These are phyloP conservation scores for Amphipoea oculea DNA, from an alignment of 2,888 invertebrate genomes.

Conservation along the genomic window DNA sequence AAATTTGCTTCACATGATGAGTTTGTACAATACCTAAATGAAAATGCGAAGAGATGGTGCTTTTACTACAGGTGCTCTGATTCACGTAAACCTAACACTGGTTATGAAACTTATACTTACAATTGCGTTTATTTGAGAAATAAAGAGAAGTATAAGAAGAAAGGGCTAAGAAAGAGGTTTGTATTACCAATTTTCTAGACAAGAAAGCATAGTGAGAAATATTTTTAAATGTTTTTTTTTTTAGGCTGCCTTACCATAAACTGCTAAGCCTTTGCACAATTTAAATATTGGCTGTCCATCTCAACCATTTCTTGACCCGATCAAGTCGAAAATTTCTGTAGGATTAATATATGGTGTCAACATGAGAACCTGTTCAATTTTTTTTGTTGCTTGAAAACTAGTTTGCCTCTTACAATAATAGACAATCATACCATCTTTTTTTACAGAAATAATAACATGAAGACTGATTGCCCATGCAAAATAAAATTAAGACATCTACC, in stretches of 20 bases:
- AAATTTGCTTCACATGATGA: conserved; percentile 72
- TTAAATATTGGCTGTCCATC: neutral
- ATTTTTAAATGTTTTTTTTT: neutral
- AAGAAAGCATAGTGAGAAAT: neutral
- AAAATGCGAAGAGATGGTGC: conserved; percentile 74
- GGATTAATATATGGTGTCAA: neutral
- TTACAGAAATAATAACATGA: conserved; percentile 69
- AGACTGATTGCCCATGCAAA: conserved; percentile 76
- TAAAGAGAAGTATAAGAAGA: conserved; percentile 72
- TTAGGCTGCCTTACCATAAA: neutral
- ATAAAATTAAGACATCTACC: conserved; percentile 72
- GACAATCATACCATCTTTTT: neutral
- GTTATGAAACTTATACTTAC: conserved; percentile 71
- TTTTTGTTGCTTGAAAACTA: neutral
- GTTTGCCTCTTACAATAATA: neutral
- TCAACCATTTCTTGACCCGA: neutral
- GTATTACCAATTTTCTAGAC: neutral
- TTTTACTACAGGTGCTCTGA: conserved; percentile 76
- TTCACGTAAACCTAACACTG: conserved; percentile 69
- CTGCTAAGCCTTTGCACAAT: neutral
- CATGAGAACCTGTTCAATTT: neutral
- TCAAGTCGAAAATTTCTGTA: neutral
- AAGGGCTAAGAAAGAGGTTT: conserved; percentile 74
- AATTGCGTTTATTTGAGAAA: conserved; percentile 75
- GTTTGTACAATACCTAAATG: conserved; percentile 76